A percentile compares a stretch with the other conserved stretches of the same genome.
These are phyloP conservation scores for Gymnarchus niloticus DNA, from an alignment of 2,113 vertebrate species.

Conservation along the genomic window DNA sequence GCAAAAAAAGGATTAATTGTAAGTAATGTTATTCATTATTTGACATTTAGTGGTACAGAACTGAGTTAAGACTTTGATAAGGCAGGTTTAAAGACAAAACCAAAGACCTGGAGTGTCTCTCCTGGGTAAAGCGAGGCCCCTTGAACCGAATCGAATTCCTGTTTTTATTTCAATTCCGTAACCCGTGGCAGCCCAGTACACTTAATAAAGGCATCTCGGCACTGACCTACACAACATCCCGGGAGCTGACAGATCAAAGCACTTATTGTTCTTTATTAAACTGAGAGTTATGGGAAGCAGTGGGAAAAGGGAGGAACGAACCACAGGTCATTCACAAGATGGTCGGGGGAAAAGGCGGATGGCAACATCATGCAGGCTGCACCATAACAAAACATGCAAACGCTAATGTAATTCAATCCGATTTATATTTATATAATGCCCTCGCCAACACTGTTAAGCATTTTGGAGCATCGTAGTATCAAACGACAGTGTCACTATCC, in stretches of 20 bases:
- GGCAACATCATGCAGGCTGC: background rate
- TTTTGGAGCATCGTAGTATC: background rate
- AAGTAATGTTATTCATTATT: conserved; percentile 11
- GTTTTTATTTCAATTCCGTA: conserved; percentile 2
- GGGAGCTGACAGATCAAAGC: conserved; percentile 10
- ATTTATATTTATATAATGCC: conserved; percentile 7
- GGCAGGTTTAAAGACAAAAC: background rate
- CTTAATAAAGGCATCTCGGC: conserved; percentile 18
- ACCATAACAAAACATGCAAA: background rate
- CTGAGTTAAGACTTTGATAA: background rate
- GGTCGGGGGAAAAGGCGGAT: background rate
- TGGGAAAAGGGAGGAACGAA: background rate
- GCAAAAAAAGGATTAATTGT: background rate
- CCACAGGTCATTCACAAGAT: background rate
- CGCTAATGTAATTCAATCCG: conserved; percentile 1
- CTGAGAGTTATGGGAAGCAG: background rate
- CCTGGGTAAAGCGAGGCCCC: background rate
- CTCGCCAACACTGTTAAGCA: background rate
- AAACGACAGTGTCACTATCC: background rate
- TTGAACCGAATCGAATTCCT: conserved; percentile 6
- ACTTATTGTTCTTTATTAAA: conserved; percentile 20
- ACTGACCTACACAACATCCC: conserved; percentile 22
- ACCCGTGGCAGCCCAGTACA: conserved; percentile 4
- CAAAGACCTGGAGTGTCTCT: conserved; percentile 7
- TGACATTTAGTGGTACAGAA: background rate